Base-by-base conservation (phyloP, 1,140 invertebrate genomes). In the Pristionchus pacificus region DNA sequence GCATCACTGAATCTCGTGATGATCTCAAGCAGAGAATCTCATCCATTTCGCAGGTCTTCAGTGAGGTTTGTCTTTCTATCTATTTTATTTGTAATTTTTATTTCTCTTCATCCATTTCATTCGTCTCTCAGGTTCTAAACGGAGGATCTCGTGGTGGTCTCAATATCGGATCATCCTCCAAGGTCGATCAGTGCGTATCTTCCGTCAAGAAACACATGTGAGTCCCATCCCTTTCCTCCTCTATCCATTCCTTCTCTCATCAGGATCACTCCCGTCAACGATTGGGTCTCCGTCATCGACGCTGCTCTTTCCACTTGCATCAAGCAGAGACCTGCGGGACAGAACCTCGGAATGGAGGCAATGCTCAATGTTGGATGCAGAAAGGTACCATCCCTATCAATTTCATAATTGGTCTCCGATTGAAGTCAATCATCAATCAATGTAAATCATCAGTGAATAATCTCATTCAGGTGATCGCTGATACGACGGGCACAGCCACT, bases 191-290 rank as follows among this genome's bases (percentile, higher is more conserved):
- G n/a, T 83, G 81, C 30, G 82, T 84, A 24, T 67, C 68, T 32
- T 79, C 83, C 70, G 83, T 83, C 72, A 83, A 83, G 68, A 71
- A 69, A 29, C 80, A 83, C 65, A 70, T 83, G 82, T 80, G 65
- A 78, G 79, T 64, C 29, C n/a, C 2, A 1, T 74, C 1, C 32
- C 3, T 2, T 1, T 57, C 49, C 24, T 2, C 27, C 27, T 24
- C 63, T n/a, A 13, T 24, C 25, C 25, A 55, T 25, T 30, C 49
- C 19, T 65, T 75, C 27, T n/a, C 19, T 33, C 30, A 71, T 67
- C 57, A 80, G 79, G 49, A 71, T 83, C 33, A 83, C 81, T 14
- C 80, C 81, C 13, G 80, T 78, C 31, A 83, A 83, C 68, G 81
- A 83, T 55, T 83, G 81, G 81, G 78, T 77, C n/a, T 58, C 74